A percentile compares a stretch with the other conserved stretches of the same genome.
Evolutionary conservation across 2,888 invertebrate species (phyloP).

Genomic region (Cheilosia scutellata): DNA sequence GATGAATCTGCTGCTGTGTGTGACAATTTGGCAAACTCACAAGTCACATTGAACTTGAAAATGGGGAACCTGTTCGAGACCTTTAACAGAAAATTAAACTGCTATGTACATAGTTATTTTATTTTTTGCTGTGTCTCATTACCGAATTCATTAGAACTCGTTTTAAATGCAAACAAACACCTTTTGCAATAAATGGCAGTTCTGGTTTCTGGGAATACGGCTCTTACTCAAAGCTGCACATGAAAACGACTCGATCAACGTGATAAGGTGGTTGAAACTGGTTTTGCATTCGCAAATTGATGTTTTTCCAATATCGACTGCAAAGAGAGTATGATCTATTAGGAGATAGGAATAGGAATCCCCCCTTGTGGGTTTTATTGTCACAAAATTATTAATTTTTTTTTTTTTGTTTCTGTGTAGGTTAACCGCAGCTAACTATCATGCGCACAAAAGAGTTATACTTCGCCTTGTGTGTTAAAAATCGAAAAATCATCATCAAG

Average conservation of each 20-base stretch:
- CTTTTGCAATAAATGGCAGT: constrained; percentile 3
- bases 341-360: neutral
- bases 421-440: constrained; percentile 64
- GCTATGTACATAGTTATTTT: neutral
- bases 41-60: constrained; percentile 66
- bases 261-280: constrained; percentile 57
- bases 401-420: constrained; percentile 44
- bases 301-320: neutral
- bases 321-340: constrained; percentile 4
- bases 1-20: constrained; percentile 24
- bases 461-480: constrained; percentile 16
- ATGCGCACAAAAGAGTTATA: constrained; percentile 68
- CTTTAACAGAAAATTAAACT: neutral
- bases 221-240: constrained; percentile 26
- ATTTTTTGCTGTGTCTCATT: too few relatives aligned
- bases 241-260: constrained; percentile 35
- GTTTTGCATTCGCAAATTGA: constrained; percentile 14
- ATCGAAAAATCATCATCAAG: neutral
- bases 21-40: constrained; percentile 59
- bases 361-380: constrained; percentile 51
- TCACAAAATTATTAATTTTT: constrained; percentile 25
- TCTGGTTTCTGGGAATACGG: constrained; percentile 8
- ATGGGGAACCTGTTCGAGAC: too few relatives aligned
- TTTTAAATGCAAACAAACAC: constrained; percentile 52
- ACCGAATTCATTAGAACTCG: constrained; percentile 23